Evolutionary conservation across 1,140 invertebrate genomes (phyloP).

Genomic region (Goniozus legneri): DNA sequence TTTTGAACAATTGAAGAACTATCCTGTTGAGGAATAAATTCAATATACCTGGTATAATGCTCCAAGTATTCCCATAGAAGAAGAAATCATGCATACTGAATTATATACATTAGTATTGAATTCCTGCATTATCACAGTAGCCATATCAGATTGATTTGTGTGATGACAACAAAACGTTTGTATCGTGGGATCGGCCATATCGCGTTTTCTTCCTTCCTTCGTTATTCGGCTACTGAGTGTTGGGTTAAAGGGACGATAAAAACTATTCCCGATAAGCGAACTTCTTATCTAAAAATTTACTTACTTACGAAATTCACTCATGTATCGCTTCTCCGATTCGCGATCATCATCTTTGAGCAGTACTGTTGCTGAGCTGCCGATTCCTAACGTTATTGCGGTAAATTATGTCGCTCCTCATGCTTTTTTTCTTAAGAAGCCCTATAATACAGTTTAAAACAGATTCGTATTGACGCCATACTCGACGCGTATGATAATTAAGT

Average conservation of each 20-base stretch:
- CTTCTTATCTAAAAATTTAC: neutral
- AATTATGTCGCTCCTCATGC: too few relatives aligned
- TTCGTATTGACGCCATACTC: neutral
- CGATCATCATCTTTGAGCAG: too few relatives aligned
- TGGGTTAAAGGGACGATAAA: neutral
- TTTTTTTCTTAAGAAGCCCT: neutral
- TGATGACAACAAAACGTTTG: slow-evolving; percentile 76
- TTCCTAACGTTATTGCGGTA: too few relatives aligned
- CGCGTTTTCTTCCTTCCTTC: neutral
- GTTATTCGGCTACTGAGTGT: too few relatives aligned
- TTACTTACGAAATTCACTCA: neutral
- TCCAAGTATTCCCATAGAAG: slow-evolving; percentile 68
- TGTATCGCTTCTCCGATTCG: too few relatives aligned
- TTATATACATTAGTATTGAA: slow-evolving; percentile 71
- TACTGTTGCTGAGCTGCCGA: too few relatives aligned
- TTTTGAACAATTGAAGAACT: slow-evolving; percentile 1
- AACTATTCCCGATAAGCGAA: too few relatives aligned
- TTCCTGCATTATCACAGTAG: slow-evolving; percentile 62
- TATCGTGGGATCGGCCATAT: slow-evolving; percentile 75
- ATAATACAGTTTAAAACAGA: neutral
- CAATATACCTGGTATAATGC: slow-evolving; percentile 69
- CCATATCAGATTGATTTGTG: slow-evolving; percentile 60
- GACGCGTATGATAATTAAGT: neutral
- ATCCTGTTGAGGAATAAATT: slow-evolving; percentile 1
- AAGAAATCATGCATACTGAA: slow-evolving; percentile 68